Evolutionary conservation across 1,140 invertebrate species (phyloP), one percentile per base, ranked within the genome.

Genomic region (Drosophila nigromelanica): DNA sequence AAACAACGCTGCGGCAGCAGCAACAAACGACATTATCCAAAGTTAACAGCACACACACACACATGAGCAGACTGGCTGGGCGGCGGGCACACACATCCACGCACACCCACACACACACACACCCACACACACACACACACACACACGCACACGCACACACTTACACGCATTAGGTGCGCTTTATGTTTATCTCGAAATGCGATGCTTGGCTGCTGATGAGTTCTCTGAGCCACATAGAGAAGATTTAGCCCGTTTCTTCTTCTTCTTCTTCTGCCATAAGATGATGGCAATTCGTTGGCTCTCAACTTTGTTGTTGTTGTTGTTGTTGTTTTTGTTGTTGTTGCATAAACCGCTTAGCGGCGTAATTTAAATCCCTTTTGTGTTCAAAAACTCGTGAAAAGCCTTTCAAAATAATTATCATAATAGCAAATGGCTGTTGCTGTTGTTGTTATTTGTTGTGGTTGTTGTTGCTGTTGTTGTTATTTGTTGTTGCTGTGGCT

Each of bases 1-100:
- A 43, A 63, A 52, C 43, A 60, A 74, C 54, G 54, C 40, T 39
- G 50, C 39, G 59, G 48, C 55, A 43, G 47, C 52, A 58, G 50
- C 75, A 76, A 86, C 82, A 81, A 86, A 86, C 78, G 82, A 87
- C 78, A 86, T 86, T 86, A 86, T 86, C 82, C 83, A 87, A 86
- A 86, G 82, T 87, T 82, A 86, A 86, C 82, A 86, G 70, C 81
- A 75, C 67, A 63, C 71, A 69, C 43, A 67, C 24, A 58, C 40
- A 64, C 47, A 77, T 47, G 18, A 14, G n/a, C n/a, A 30, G 33
- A 56, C 67, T 52, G 45, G 63, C 56, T 58, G 56, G 43, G 45
- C 47, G 76, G 74, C 58, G 74, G 66, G 73, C 55, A 60, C 60
- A 52, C 43, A 58, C 43, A 61, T n/a, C n/a, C n/a, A n/a, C n/a